Conservation (phyloP, 2,888 invertebrate genomes). For the Gryllus longicercus region DNA sequence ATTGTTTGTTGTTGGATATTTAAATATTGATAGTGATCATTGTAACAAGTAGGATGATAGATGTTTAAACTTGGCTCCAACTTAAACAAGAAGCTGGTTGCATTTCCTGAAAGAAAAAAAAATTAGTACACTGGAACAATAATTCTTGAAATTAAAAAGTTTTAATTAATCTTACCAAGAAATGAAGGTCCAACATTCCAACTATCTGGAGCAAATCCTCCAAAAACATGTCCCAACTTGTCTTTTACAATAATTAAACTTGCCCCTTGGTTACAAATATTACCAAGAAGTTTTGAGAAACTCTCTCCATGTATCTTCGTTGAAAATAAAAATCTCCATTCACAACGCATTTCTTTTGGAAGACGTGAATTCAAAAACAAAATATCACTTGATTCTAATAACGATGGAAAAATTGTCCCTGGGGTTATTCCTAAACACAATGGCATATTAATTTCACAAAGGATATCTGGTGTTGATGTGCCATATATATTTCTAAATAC, state of each 20-base stretch:
- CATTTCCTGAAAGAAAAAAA: constrained; percentile 52
- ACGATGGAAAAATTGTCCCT: constrained; percentile 31
- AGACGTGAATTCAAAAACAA: constrained; percentile 77
- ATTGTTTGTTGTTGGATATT: constrained; percentile 89
- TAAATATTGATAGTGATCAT: constrained; percentile 88
- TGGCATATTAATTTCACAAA: constrained; percentile 24
- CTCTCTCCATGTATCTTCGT: constrained; percentile 86
- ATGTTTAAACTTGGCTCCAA: constrained; percentile 75
- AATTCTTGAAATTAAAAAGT: not conserved
- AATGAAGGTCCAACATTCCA: constrained; percentile 78
- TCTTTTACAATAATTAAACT: constrained; percentile 82
- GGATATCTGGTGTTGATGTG: not conserved
- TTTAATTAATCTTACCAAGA: constrained; percentile 52
- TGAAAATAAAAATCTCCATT: constrained; percentile 86
- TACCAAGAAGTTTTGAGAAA: constrained; percentile 76
- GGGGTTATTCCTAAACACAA: constrained; percentile 24
- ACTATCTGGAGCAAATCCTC: constrained; percentile 77
- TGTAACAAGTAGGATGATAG: constrained; percentile 75
- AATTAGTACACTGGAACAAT: constrained; percentile 20
- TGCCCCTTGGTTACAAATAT: constrained; percentile 75
- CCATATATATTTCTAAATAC: constrained; percentile 29
- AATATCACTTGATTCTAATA: constrained; percentile 68
- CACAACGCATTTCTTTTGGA: constrained; percentile 67
- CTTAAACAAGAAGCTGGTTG: constrained; percentile 79
- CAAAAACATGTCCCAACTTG: constrained; percentile 78